phyloP scores from a whole-genome alignment of 2,113 vertebrate species.

The Chaetodon auriga region DNA sequence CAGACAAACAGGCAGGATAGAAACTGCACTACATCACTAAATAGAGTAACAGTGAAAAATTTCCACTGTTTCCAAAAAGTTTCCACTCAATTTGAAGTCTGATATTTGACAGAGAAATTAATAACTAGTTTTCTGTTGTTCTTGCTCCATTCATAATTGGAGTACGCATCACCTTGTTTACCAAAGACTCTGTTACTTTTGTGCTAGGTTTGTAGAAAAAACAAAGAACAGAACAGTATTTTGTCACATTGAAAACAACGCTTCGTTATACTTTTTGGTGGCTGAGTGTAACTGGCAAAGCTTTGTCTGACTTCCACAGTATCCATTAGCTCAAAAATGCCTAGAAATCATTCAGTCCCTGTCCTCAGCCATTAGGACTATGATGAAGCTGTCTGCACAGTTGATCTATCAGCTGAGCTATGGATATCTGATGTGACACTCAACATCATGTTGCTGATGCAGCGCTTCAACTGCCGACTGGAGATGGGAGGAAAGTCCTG shows the following conservation, averaged over 20 bases:
- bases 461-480: background rate
- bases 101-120: background rate
- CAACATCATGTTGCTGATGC: background rate
- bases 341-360: background rate
- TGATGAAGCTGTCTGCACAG: background rate
- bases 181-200: background rate
- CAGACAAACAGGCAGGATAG: background rate
- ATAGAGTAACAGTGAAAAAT: background rate
- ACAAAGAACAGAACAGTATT: background rate
- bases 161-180: conserved; percentile 2
- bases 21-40: background rate
- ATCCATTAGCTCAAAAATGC: conserved; percentile 3
- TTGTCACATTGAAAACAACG: background rate
- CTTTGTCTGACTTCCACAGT: background rate
- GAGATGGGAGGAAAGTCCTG: background rate
- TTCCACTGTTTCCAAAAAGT: no score
- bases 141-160: background rate
- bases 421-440: conserved; percentile 7
- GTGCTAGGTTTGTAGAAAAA: background rate
- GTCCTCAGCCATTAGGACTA: background rate
- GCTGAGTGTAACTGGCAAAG: conserved; percentile 2
- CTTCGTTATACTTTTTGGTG: no score
- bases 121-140: background rate
- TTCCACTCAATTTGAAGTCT: conserved; percentile 3
- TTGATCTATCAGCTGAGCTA: background rate